Percentiles rank a stretch among this genome's conserved stretches.
Conservation (phyloP, 2,888 invertebrate genomes). For the Aphidoletes aphidimyza region DNA sequence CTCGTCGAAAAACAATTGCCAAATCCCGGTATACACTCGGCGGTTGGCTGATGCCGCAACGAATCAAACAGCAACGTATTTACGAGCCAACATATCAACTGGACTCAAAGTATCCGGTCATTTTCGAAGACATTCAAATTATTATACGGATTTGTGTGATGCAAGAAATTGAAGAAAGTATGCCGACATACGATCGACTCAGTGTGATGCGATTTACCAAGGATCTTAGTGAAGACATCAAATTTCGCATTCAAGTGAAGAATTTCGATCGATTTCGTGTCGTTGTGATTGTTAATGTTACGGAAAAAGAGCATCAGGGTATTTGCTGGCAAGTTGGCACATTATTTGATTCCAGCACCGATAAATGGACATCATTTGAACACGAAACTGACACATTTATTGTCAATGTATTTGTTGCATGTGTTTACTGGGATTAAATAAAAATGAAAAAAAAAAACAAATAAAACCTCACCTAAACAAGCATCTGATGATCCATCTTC, state of each 20-base stretch:
- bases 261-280: neutral
- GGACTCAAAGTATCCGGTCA: neutral
- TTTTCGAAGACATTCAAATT: neutral
- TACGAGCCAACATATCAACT: constrained; percentile 16
- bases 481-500: constrained; percentile 85
- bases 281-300: neutral
- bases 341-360: neutral
- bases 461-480: constrained; percentile 77
- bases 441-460: too few relatives aligned
- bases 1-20: neutral
- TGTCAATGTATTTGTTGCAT: neutral
- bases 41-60: neutral
- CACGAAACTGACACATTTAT: neutral
- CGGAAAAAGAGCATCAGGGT: neutral
- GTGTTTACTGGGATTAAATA: constrained; percentile 54
- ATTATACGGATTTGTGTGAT: neutral
- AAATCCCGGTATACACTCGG: neutral
- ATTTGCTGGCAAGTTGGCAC: neutral
- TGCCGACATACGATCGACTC: neutral
- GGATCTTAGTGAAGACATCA: neutral
- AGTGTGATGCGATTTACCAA: neutral
- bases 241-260: neutral
- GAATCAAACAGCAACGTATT: neutral
- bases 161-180: neutral
- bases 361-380: neutral